These are phyloP conservation scores for Drosophila carrolli DNA, from an alignment of 1,140 invertebrate genomes.

Conservation along the genomic window DNA sequence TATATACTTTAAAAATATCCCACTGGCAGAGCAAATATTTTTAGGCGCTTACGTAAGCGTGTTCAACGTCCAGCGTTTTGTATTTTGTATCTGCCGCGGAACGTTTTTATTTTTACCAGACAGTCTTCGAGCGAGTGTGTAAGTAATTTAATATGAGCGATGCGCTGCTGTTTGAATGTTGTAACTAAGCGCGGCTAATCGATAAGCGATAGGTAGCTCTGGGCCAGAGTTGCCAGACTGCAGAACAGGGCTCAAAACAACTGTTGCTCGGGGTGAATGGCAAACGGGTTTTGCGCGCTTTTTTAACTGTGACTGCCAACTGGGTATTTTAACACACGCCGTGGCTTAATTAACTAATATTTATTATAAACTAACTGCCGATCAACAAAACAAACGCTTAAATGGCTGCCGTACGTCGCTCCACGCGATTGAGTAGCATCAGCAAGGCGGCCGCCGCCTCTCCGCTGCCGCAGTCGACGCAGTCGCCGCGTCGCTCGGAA, in stretches of 20 bases:
- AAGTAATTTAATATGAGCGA: conserved; percentile 73
- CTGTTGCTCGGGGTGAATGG: conserved; percentile 47
- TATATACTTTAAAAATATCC: conserved; percentile 81
- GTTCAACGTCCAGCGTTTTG: conserved; percentile 62
- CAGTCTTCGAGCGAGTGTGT: conserved; percentile 54
- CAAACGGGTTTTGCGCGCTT: conserved; percentile 21
- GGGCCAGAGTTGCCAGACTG: conserved; percentile 38
- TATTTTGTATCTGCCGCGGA: conserved; percentile 38
- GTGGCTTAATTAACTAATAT: conserved; percentile 18
- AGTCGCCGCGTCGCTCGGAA: conserved; percentile 56
- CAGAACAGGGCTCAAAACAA: conserved; percentile 20
- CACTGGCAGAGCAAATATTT: conserved; percentile 61
- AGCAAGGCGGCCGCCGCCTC: conserved; percentile 49
- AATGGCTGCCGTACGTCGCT: conserved; percentile 76
- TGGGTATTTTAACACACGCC: conserved; percentile 8
- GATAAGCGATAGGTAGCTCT: conserved; percentile 25
- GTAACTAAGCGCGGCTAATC: conserved; percentile 34
- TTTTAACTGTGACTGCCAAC: conserved; percentile 25
- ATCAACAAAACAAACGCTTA: conserved; percentile 2
- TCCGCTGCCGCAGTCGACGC: conserved; percentile 46
- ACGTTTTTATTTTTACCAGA: conserved; percentile 67
- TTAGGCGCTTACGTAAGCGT: conserved; percentile 77
- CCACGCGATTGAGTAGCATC: conserved; percentile 75
- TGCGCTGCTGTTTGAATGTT: conserved; percentile 33
- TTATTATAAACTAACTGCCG: conserved; percentile 2